Percentiles rank a stretch among this genome's conserved stretches.
Evolutionary conservation across 2,888 invertebrate species (phyloP).

Genomic region (Nomada ruficornis): DNA sequence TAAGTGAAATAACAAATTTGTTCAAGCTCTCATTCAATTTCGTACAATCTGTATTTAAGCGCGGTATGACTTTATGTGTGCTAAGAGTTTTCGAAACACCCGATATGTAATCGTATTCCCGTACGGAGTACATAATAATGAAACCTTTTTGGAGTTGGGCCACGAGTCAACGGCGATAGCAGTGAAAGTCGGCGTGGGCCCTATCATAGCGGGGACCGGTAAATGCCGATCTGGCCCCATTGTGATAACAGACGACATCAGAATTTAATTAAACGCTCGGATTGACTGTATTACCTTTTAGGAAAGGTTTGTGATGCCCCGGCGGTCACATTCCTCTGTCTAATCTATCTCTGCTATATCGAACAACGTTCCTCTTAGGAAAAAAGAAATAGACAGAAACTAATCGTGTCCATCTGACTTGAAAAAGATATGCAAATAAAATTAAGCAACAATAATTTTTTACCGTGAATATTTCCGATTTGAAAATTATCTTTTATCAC

Average conservation of each 20-base stretch:
- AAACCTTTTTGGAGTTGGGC: slow-evolving; percentile 7
- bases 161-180: slow-evolving; percentile 33
- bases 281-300: slow-evolving; percentile 63
- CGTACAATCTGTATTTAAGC: neutral
- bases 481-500: neutral
- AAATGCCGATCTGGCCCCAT: slow-evolving; percentile 57
- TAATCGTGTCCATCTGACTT: slow-evolving; percentile 44
- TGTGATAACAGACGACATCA: slow-evolving; percentile 70
- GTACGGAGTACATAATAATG: slow-evolving; percentile 10
- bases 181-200: slow-evolving; percentile 62
- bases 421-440: slow-evolving; percentile 11
- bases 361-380: slow-evolving; percentile 27
- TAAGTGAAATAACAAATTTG: neutral
- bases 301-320: slow-evolving; percentile 29
- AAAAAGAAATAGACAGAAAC: slow-evolving; percentile 5
- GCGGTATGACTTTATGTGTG: neutral
- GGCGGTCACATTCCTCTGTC: slow-evolving; percentile 59
- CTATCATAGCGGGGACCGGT: slow-evolving; percentile 40
- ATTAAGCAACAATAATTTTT: neutral
- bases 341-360: slow-evolving; percentile 29
- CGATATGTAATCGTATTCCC: slow-evolving; percentile 21
- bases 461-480: neutral
- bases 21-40: neutral
- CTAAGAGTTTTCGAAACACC: slow-evolving; percentile 4
- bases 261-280: slow-evolving; percentile 71